Conservation (phyloP, 2,113 vertebrate genomes). For the Strix uralensis region DNA sequence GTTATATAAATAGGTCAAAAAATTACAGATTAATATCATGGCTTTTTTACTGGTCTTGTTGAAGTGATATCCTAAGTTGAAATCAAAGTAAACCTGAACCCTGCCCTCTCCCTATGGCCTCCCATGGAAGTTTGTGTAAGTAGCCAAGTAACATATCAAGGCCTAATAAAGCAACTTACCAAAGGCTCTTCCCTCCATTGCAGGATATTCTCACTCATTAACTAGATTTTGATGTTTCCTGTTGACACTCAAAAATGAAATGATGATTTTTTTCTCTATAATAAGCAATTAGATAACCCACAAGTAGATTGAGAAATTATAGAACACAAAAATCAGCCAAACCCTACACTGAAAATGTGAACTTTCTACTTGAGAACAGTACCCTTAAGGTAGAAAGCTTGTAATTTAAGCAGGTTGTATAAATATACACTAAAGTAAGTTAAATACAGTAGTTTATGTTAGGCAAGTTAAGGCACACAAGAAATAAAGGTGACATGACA, state of each 20-base stretch:
- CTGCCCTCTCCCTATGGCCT: not conserved
- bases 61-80: not conserved
- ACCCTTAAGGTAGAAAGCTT: not conserved
- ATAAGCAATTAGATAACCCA: not conserved
- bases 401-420: not conserved
- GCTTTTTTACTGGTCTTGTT: not conserved
- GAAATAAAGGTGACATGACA: not conserved
- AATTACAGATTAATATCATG: not conserved
- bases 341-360: not conserved
- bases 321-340: not conserved
- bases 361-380: not conserved
- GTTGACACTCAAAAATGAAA: not conserved
- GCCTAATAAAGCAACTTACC: not conserved
- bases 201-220: not conserved
- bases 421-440: not conserved
- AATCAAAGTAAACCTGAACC: not conserved
- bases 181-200: not conserved
- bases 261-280: not conserved
- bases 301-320: not conserved
- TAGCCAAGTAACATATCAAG: not conserved
- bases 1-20: not conserved
- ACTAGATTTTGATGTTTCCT: not conserved
- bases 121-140: not conserved
- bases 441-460: not conserved
- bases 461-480: not conserved